Evolutionary conservation across 2,888 invertebrate species (phyloP).

Genomic region (Eristalinus aeneus): DNA sequence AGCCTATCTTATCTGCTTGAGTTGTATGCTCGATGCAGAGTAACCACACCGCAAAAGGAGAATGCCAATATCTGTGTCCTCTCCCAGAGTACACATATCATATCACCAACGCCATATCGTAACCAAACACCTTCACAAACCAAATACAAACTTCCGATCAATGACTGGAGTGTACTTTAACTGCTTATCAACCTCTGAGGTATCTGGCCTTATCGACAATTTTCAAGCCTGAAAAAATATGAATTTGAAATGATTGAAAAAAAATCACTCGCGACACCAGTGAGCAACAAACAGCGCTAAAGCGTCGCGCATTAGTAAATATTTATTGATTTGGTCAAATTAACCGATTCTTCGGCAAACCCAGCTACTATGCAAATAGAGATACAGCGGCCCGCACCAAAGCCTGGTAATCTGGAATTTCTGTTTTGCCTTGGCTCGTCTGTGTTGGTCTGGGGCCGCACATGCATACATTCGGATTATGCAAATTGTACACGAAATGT

Average conservation of each 20-base stretch:
- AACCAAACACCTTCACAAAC: slow-evolving; percentile 7
- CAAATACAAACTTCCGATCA: slow-evolving; percentile 26
- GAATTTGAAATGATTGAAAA: neutral
- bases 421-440: slow-evolving; percentile 18
- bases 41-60: neutral
- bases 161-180: slow-evolving; percentile 2
- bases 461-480: slow-evolving; percentile 56
- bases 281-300: neutral
- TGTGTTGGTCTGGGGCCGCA: slow-evolving; percentile 4
- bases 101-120: neutral
- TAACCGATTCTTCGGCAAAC: slow-evolving; percentile 18
- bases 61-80: neutral
- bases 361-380: slow-evolving; percentile 8
- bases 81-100: neutral
- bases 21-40: neutral
- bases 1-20: neutral
- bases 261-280: neutral
- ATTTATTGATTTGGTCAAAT: slow-evolving; percentile 50
- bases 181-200: neutral
- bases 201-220: slow-evolving; percentile 4
- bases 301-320: slow-evolving; percentile 17
- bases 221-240: neutral
- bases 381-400: slow-evolving; percentile 22
- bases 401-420: slow-evolving; percentile 24
- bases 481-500: slow-evolving; percentile 50